Evolutionary conservation across 2,113 vertebrate genomes (phyloP).

Genomic region (Cinclus cinclus): DNA sequence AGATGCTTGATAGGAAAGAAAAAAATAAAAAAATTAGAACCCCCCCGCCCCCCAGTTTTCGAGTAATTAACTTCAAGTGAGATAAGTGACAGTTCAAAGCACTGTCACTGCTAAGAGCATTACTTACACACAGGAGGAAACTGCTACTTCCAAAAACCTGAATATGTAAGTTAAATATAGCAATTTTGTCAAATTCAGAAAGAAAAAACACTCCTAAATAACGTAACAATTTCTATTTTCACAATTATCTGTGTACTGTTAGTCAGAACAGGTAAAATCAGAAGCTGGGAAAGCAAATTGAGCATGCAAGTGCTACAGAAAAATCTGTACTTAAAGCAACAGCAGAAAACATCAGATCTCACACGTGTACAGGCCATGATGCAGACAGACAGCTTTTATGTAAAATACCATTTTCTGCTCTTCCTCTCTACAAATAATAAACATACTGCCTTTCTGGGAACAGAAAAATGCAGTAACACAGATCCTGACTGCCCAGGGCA

Average conservation of each 20-base stretch:
- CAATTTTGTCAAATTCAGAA: neutral
- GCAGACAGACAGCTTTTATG: neutral
- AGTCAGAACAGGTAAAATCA: neutral
- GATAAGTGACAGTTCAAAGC: conserved; percentile 50
- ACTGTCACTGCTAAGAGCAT: neutral
- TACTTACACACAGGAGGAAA: neutral
- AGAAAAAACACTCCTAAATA: neutral
- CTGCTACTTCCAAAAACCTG: neutral
- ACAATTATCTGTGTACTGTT: neutral
- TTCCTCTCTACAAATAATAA: neutral
- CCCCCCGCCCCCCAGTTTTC: neutral
- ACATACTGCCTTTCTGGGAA: neutral
- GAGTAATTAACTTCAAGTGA: conserved; percentile 21
- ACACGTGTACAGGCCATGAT: neutral
- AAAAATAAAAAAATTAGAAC: neutral
- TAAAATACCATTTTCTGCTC: neutral
- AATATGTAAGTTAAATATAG: neutral
- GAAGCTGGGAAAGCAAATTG: neutral
- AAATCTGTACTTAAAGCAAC: neutral
- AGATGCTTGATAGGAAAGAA: neutral
- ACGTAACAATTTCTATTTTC: neutral
- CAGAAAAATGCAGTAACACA: neutral
- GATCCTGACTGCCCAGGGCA: neutral
- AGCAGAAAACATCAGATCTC: neutral
- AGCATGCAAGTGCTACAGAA: neutral